Percentiles rank a stretch among this genome's conserved stretches.
Evolutionary conservation across 2,888 invertebrate species (phyloP).

Genomic region (Ophioninae sp.): DNA sequence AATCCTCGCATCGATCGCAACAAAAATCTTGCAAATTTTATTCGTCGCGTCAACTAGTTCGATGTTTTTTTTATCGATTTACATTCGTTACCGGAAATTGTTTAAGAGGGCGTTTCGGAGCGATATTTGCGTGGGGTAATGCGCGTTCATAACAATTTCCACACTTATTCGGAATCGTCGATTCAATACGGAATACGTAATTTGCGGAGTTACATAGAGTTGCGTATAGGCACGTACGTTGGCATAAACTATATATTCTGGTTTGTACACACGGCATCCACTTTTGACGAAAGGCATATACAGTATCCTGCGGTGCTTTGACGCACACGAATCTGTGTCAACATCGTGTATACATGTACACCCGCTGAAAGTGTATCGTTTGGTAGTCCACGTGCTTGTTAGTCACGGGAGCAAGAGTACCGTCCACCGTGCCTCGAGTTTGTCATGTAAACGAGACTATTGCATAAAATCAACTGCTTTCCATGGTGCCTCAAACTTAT

Average conservation of each 20-base stretch:
- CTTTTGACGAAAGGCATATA: slow-evolving; percentile 18
- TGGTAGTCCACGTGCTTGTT: slow-evolving; percentile 46
- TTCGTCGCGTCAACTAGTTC: background rate
- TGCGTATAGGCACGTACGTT: background rate
- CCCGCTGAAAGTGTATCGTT: slow-evolving; percentile 28
- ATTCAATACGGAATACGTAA: background rate
- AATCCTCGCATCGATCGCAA: background rate
- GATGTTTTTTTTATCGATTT: background rate
- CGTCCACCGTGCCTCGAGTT: slow-evolving; percentile 45
- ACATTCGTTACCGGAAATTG: background rate
- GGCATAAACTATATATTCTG: background rate
- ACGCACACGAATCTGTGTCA: slow-evolving; percentile 39
- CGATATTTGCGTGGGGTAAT: background rate
- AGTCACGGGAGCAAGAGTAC: slow-evolving; percentile 43
- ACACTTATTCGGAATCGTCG: background rate
- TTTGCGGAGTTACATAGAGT: background rate
- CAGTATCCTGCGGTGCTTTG: slow-evolving; percentile 33
- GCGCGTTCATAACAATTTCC: background rate
- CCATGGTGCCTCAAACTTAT: slow-evolving; percentile 38
- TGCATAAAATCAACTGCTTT: slow-evolving; percentile 64
- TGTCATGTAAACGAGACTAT: slow-evolving; percentile 65
- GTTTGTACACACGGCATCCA: slow-evolving; percentile 15
- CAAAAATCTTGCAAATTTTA: background rate
- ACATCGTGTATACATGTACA: slow-evolving; percentile 3
- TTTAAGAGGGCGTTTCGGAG: background rate